Conservation (phyloP, 2,113 vertebrate species). For the Tragelaphus imberbis region DNA sequence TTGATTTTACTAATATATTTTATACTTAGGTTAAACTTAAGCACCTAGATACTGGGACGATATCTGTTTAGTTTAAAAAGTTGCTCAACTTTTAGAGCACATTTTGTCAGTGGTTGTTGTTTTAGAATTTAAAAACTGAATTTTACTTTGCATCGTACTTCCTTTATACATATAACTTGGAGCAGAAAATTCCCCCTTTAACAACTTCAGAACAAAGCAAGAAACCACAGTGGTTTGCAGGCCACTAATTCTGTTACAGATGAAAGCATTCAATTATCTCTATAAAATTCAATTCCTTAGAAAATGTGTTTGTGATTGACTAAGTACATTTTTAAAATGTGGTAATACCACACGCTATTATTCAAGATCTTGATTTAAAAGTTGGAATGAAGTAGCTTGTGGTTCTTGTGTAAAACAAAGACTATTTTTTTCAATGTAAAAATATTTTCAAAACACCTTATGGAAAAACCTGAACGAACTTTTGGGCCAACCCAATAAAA, state of each 20-base stretch:
- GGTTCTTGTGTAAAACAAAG: slow-evolving; percentile 49
- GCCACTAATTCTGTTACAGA: slow-evolving; percentile 50
- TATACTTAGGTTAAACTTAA: background rate
- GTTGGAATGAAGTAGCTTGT: slow-evolving; percentile 35
- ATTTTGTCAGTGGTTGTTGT: background rate
- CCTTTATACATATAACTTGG: background rate
- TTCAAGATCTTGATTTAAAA: slow-evolving; percentile 57
- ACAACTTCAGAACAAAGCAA: slow-evolving; percentile 11
- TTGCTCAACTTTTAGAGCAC: background rate
- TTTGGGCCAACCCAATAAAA: background rate
- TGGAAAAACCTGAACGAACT: background rate
- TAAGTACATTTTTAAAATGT: slow-evolving; percentile 26
- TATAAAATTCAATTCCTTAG: slow-evolving; percentile 50
- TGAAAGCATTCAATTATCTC: slow-evolving; percentile 57
- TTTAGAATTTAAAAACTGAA: background rate
- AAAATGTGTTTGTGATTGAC: slow-evolving; percentile 44
- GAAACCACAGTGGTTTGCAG: slow-evolving; percentile 37
- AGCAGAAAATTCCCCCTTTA: slow-evolving; percentile 20
- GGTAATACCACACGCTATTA: slow-evolving; percentile 29
- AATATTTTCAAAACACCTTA: background rate
- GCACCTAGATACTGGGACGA: background rate
- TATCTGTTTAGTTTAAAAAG: background rate
- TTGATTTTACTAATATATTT: slow-evolving; percentile 1
- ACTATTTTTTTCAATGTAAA: background rate
- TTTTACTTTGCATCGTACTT: slow-evolving; percentile 11